A percentile compares a stretch with the other conserved stretches of the same genome.
Evolutionary conservation across 2,888 invertebrate species (phyloP).

Genomic region (Eudemis profundana): DNA sequence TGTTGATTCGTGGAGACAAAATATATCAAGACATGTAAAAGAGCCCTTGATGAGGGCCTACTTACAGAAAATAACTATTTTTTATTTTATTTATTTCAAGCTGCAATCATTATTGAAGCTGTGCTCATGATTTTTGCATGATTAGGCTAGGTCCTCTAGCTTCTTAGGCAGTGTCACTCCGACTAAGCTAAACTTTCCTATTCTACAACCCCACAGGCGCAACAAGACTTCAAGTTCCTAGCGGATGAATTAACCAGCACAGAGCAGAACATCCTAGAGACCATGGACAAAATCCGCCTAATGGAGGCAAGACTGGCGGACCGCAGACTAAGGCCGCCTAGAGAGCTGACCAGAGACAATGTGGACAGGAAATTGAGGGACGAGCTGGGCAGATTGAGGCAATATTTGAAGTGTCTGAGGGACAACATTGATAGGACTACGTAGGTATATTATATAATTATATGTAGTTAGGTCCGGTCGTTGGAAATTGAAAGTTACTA

Average conservation of each 20-base stretch:
- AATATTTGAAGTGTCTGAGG: slow-evolving; percentile 84
- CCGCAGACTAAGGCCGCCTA: slow-evolving; percentile 87
- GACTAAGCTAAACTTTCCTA: no score
- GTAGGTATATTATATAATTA: slow-evolving; percentile 76
- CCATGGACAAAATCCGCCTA: slow-evolving; percentile 88
- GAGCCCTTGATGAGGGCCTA: no score
- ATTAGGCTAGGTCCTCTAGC: no score
- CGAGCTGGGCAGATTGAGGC: slow-evolving; percentile 86
- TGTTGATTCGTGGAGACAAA: no score
- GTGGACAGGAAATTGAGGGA: slow-evolving; percentile 86
- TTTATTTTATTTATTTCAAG: no score
- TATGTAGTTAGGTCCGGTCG: no score
- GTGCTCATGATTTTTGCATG: no score
- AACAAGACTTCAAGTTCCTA: slow-evolving; percentile 88
- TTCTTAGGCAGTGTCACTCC: no score
- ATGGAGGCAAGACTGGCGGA: slow-evolving; percentile 90
- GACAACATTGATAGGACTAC: slow-evolving; percentile 86
- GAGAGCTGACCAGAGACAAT: slow-evolving; percentile 88
- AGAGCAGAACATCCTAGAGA: slow-evolving; percentile 88
- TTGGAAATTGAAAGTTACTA: no score
- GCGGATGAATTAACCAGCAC: slow-evolving; percentile 88
- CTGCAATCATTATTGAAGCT: no score
- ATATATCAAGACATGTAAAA: no score
- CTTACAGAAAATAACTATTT: no score
- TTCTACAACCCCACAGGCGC: slow-evolving; percentile 70